A percentile compares a stretch with the other conserved stretches of the same genome.
These are phyloP conservation scores for Branchipolynoe longqiensis DNA, from an alignment of 2,888 invertebrate species.

Conservation along the genomic window DNA sequence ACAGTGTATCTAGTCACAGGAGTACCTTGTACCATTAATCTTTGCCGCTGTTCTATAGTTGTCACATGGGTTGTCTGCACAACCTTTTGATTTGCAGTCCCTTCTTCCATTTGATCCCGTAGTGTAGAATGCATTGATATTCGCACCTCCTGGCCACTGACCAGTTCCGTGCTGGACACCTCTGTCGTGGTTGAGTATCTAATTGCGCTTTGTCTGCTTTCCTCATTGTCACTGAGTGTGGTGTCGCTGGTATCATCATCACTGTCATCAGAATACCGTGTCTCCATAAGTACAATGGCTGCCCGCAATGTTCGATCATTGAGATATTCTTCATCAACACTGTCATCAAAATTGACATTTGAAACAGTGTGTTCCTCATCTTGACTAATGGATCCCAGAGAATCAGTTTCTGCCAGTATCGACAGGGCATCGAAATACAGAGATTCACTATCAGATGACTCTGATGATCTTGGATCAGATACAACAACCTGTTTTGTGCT, in stretches of 20 bases:
- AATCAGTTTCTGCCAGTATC: background rate
- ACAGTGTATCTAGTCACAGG: too few species aligned
- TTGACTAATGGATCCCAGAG: background rate
- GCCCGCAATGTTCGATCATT: constrained; percentile 29
- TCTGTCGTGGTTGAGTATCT: too few species aligned
- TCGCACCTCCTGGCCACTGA: too few species aligned
- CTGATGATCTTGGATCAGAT: background rate
- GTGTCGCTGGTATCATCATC: background rate
- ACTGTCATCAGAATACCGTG: background rate
- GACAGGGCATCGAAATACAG: background rate
- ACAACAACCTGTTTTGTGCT: background rate
- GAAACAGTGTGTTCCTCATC: background rate
- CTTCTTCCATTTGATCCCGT: too few species aligned
- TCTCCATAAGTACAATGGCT: constrained; percentile 22
- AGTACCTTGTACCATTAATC: too few species aligned
- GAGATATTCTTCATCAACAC: constrained; percentile 42
- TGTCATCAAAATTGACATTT: background rate
- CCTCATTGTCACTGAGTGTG: background rate
- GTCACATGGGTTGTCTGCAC: too few species aligned
- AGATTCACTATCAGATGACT: background rate
- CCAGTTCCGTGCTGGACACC: too few species aligned
- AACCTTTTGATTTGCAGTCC: too few species aligned
- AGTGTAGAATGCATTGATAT: too few species aligned
- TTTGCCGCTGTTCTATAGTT: too few species aligned
- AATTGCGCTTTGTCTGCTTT: background rate